These are phyloP conservation scores for Enteromius trimaculatus DNA, from an alignment of 2,797 vertebrate species.

Conservation along the genomic window DNA sequence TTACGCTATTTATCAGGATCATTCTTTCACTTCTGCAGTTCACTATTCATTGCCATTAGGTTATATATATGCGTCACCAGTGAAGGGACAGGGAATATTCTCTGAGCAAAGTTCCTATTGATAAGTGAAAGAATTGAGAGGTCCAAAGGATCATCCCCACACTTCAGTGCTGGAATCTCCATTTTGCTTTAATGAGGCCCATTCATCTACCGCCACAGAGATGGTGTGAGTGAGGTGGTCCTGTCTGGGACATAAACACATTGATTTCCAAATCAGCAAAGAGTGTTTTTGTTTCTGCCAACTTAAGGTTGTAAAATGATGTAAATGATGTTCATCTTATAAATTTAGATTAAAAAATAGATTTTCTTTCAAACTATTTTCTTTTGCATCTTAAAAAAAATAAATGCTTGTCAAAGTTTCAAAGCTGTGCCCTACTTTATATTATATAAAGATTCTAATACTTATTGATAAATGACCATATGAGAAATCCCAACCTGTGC, in stretches of 20 bases:
- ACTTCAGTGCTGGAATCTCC: slow-evolving; percentile 64
- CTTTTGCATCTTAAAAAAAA: neutral
- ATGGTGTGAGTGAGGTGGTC: slow-evolving; percentile 45
- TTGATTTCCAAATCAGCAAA: slow-evolving; percentile 42
- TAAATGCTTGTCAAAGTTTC: neutral
- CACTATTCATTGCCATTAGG: slow-evolving; percentile 73
- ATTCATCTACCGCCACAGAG: slow-evolving; percentile 53
- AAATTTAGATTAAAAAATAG: too few species aligned
- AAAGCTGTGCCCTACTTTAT: neutral
- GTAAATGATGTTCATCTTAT: neutral
- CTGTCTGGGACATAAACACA: slow-evolving; percentile 36
- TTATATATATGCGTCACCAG: slow-evolving; percentile 68
- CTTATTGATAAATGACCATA: neutral
- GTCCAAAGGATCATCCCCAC: slow-evolving; percentile 64
- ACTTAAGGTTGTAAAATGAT: neutral
- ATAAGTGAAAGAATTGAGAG: slow-evolving; percentile 69
- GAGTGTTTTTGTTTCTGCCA: neutral
- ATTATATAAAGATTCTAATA: neutral
- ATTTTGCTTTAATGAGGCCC: slow-evolving; percentile 68
- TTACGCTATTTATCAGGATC: slow-evolving; percentile 79
- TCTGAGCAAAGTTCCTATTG: slow-evolving; percentile 73
- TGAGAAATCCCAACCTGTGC: neutral
- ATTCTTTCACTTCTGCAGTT: slow-evolving; percentile 71
- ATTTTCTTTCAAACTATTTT: neutral
- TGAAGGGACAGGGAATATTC: slow-evolving; percentile 63